Base-by-base conservation (phyloP, 2,888 invertebrate species). In the Pemphredon lugubris region DNA sequence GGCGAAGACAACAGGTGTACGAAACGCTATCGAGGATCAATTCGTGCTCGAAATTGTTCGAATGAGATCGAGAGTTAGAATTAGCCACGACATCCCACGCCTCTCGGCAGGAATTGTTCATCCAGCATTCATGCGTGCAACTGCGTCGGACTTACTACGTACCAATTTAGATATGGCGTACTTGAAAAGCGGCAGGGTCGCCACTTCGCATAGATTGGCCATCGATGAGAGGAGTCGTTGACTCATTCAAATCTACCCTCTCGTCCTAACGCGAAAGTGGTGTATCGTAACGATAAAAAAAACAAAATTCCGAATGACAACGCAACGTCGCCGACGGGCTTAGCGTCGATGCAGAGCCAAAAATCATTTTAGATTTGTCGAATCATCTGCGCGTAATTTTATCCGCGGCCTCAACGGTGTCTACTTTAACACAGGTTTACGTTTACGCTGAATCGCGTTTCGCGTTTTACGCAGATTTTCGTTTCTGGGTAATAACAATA, bases 161-260 rank as follows among this genome's bases (percentile, higher is more conserved):
- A 75, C 66, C 64, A 58, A 76, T 74, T 76, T 74, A 74, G 76
- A 66, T 76, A 70, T 65, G 55, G 58, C 70, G 73, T 55, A 73
- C 75, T 76, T 79, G 71, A 74, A 72, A 76, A 68, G 65, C 68
- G 23, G 16, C 65, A 64, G 58, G 64, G 70, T 73, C 59, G 53
- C 51, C 65, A 51, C 55, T 73, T 64, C 44, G 40, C 40, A 48
- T 47, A 58, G 50, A 74, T 71, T 44, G 53, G 42, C 44, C 64
- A 77, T 75, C 73, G 78, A 75, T 74, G 53, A 61, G 50, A 50
- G 32, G 18, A 58, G 71, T 54, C 61, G 67, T 47, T 66, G 78
- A 71, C 60, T 71, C 63, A 67, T 58, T 68, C 67, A 67, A 18
- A 44, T 23, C 64, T 57, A 50, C 53, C 9, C n/a, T 45, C 21